Evolutionary conservation across 2,888 invertebrate genomes (phyloP), one percentile per base, ranked within the genome.

Genomic region (Rhingia rostrata): DNA sequence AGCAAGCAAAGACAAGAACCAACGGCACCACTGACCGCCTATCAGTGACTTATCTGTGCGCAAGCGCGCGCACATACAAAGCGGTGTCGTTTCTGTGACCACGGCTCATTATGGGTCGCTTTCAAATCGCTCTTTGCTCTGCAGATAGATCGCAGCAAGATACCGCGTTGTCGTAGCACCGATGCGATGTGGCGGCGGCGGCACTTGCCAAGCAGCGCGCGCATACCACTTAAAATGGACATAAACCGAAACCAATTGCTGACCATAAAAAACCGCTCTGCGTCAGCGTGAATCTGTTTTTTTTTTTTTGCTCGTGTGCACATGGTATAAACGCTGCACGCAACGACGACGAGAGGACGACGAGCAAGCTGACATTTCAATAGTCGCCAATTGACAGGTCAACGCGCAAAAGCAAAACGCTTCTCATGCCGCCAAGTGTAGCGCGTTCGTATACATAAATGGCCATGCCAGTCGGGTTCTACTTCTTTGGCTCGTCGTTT

Each of bases 311-410:
- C 66, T 33, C 63, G 33, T 4, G n/a, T 22, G 22, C 22, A 22
- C 22, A 22, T 2, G 22, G 22, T 22, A 22, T 22, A 22, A 22
- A 22, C 67, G 58, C 60, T 77, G 79, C 84, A 84, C 79, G 84
- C 84, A 80, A 84, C 58, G 69, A 80, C 66, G 64, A 70, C 74
- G 74, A 66, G 74, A 66, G 53, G 66, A 75, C 79, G 79, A 79
- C 80, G 81, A 72, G 67, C 56, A 77, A 85, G 88, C 90, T 91
- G 90, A 90, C 90, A 90, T 91, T 90, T 90, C 90, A 90, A 90
- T 90, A 90, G 91, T 88, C 86, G 87, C 87, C 87, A 91, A 90
- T 90, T 90, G 90, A 91, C 90, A 91, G 90, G 89, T 90, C 90
- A 90, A 90, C 90, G 91, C 91, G 89, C 89, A 90, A 86, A 82